Conservation (phyloP, 2,113 vertebrate genomes). For the Enhydra lutris region DNA sequence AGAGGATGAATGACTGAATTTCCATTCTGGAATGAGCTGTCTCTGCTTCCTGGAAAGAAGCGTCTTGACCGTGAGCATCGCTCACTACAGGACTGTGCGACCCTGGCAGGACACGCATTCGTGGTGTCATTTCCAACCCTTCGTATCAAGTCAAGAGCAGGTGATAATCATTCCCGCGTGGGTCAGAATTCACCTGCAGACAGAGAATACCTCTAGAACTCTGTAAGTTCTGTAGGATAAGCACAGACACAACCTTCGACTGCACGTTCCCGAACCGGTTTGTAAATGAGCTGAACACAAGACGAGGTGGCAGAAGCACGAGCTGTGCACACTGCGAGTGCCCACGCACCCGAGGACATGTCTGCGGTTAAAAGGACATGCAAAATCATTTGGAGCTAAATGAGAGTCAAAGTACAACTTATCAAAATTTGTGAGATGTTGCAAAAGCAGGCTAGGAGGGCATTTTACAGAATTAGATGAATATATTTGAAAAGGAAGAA, state of each 20-base stretch:
- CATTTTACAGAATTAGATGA: background rate
- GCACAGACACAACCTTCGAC: background rate
- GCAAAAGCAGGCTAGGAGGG: background rate
- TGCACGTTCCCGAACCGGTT: background rate
- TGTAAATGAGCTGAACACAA: background rate
- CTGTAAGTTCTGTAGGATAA: background rate
- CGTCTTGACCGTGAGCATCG: background rate
- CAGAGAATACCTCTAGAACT: too few relatives aligned
- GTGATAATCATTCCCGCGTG: fast-evolving
- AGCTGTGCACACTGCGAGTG: background rate
- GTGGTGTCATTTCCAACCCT: background rate
- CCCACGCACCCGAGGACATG: too few relatives aligned
- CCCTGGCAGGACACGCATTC: fast-evolving
- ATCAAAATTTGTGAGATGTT: background rate
- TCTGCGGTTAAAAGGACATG: background rate
- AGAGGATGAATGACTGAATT: background rate
- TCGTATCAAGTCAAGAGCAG: background rate
- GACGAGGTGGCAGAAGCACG: background rate
- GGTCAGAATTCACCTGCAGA: background rate
- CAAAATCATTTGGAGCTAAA: background rate
- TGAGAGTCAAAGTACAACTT: background rate
- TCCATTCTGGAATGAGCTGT: background rate
- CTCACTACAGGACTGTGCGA: background rate
- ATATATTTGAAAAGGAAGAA: background rate
- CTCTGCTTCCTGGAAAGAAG: background rate